Base-by-base conservation (phyloP, 2,888 invertebrate species). In the Acleris literana region DNA sequence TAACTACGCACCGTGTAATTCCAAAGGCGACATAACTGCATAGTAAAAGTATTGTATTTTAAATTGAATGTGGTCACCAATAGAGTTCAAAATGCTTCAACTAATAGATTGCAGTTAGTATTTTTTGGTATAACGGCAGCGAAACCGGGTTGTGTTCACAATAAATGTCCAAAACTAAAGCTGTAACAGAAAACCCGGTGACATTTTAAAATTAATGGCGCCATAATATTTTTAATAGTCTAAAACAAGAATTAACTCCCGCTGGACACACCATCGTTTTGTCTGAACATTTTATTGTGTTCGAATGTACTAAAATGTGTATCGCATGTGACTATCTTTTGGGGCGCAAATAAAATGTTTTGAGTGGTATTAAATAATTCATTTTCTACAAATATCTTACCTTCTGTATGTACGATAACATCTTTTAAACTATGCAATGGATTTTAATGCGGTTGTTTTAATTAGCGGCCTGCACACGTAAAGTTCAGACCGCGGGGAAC, bases 141-240 rank as follows among this genome's bases (percentile, higher is more conserved):
- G 55, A 20, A 55, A 43, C n/a, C 11, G 17, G 17, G 25, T 39
- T n/a, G 29, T 54, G 33, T 53, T 60, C 56, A 72, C 72, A 68
- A 77, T 90, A 88, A 90, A 90, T 69, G 88, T 90, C 90, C 85
- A 80, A 87, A 87, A 84, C 82, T 83, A 84, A 88, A 85, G 77
- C 80, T 80, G 73, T 72, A 74, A 75, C 74, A 84, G 88, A 39
- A 87, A 81, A 84, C 78, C 82, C 82, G 82, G 85, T 76, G 90
- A 89, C 89, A 84, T 80, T 78, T 73, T 66, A 53, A 76, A 89
- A 92, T 92, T 92, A 82, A 92, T 87, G 85, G 74, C 80, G 69
- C 80, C 82, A 82, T 90, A 88, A 90, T 72, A 78, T 82, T 87
- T 90, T 90, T 90, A 89, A 90, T 86, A 86, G 76, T 81, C 79